Evolutionary conservation across 92 coral and sea anemone genomes (phyloP), one percentile per base, ranked within the genome.

Genomic region (Galaxea fascicularis): DNA sequence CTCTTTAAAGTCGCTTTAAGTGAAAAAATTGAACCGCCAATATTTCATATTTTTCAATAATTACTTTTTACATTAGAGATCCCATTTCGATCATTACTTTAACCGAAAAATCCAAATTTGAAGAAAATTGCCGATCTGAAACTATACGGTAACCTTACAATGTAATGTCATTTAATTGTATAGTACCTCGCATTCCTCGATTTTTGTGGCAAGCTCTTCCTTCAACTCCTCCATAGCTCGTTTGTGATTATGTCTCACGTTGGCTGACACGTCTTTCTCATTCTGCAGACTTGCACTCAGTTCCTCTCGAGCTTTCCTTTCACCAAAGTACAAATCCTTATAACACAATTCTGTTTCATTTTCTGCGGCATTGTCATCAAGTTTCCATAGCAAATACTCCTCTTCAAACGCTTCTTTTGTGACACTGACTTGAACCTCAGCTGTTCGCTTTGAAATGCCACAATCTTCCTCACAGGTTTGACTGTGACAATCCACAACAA

Each of bases 341-440:
- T 86, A 89, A 12, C 85, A 86, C 76, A 85, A 74, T 28, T 88
- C 92, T 65, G 62, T 76, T 2, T 65, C 71, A 46, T 89, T 87
- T 65, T 72, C 59, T 41, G 77, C 31, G 21, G 63, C 88, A 64
- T 85, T 26, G 60, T 86, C 98, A 39, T 94, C 95, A 65, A 86
- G 75, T 83, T 88, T 94, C 98, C 98, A 94, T 58, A 65, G 66
- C 76, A 66, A 20, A 60, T 86, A 89, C 77, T 94, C 98, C 26
- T 51, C 72, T 51, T 89, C 86, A 86, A 94, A 91, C 10, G 98
- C 93, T 41, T 94, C 95, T 56, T 65, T 71, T 7, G 60, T 49
- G 10, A 70, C 92, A 69, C 82, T 89, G 11, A 94, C 95, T 80
- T 94, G 98, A 13, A 85, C 76, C 16, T 71, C 82, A 31, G 62